phyloP scores from a whole-genome alignment of 2,888 invertebrate species.

The Hermodice carunculata region DNA sequence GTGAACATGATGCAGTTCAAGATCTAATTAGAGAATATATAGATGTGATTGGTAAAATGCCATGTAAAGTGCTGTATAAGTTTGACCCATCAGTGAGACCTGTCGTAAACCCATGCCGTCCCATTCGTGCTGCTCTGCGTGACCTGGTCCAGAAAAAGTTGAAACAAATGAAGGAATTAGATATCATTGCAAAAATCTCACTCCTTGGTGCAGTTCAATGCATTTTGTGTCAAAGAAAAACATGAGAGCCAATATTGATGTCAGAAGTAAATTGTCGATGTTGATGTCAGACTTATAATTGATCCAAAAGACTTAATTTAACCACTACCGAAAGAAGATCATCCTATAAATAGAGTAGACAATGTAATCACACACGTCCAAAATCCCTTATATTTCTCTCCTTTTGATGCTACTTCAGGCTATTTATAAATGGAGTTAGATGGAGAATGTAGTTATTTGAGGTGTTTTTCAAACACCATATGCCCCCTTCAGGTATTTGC shows the following conservation, averaged over 20 bases:
- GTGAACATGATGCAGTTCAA: too few relatives aligned
- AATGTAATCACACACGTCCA: neutral
- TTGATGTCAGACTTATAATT: slow-evolving; percentile 19
- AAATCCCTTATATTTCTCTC: slow-evolving; percentile 2
- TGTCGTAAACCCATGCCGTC: neutral
- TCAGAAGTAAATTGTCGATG: too few relatives aligned
- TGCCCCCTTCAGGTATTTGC: neutral
- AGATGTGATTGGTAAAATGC: neutral
- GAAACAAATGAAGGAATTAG: neutral
- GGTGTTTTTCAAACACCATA: slow-evolving; percentile 18
- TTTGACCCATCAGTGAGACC: neutral
- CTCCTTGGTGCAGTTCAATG: neutral
- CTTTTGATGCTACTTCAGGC: slow-evolving; percentile 3
- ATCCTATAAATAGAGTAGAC: slow-evolving; percentile 21
- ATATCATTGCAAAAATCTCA: neutral
- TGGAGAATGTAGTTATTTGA: too few relatives aligned
- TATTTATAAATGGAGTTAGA: slow-evolving; percentile 8
- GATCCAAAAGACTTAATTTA: slow-evolving; percentile 25
- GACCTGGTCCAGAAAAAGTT: neutral
- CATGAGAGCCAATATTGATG: slow-evolving; percentile 3
- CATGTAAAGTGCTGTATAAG: neutral
- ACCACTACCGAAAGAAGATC: slow-evolving; percentile 21
- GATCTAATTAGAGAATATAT: neutral
- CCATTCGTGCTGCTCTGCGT: neutral
- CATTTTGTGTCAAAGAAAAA: too few relatives aligned